Evolutionary conservation across 2,113 vertebrate genomes (phyloP), one percentile per base, ranked within the genome.

Genomic region (Furnarius figulus): DNA sequence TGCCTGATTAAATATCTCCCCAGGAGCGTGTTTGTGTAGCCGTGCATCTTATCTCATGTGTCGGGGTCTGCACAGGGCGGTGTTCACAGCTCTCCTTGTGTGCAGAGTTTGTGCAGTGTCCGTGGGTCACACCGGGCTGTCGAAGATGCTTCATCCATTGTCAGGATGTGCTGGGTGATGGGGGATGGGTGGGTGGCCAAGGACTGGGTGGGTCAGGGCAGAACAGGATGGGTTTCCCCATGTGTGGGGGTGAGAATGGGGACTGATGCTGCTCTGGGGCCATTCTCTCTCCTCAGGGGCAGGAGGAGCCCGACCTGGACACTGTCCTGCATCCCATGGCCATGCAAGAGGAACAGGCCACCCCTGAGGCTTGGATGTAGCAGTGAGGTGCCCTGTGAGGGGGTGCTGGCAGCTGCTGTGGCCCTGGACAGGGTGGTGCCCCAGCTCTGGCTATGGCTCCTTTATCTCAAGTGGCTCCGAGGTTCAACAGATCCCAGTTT

Each of bases 11-110:
- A 86, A 71, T 78, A 70, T 56, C 76, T 71, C 40, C 37, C 68
- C 17, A 7, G 79, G 17, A 86, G 7, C 0, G 0, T 50, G 53
- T 74, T 39, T 90, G 67, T 83, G 89, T 24, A 47, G 61, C 63
- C 0, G 0, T 66, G 55, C 65, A 74, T 90, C 75, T 90, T 55
- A 82, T 44, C 4, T 0, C 16, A 1, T 8, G 25, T 65, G 62
- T 42, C 1, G 16, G 19, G 56, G 78, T n/a, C 79, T 91, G 72
- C 47, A 5, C 1, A 3, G 30, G 27, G 89, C 79, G 56, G 46
- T 77, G 49, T 46, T 85, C 71, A 24, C 89, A 90, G 80, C 71
- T 78, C 44, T 62, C 50, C 65, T 8, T 4, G 20, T 0, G 0
- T 30, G 28, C 4, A 3, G 35, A 39, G 12, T 56, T 75, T 40